A percentile compares a stretch with the other conserved stretches of the same genome.
These are phyloP conservation scores for Cecropterus lyciades DNA, from an alignment of 1,140 invertebrate species.

Conservation along the genomic window DNA sequence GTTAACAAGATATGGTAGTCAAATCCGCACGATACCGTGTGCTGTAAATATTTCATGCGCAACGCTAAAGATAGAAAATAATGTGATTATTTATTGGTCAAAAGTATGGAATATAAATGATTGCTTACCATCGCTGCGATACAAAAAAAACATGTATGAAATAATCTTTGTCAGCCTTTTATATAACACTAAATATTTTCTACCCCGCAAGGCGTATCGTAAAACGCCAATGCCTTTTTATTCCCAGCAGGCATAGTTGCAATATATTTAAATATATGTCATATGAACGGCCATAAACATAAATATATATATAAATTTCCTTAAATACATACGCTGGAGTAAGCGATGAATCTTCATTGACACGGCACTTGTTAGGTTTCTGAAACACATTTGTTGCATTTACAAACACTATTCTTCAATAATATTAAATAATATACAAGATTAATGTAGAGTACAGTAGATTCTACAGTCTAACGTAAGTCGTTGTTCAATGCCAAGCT, in stretches of 20 bases:
- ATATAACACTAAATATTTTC: constrained; percentile 15
- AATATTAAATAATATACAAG: no score
- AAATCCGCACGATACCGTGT: background rate
- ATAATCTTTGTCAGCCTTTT: constrained; percentile 13
- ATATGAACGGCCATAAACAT: background rate
- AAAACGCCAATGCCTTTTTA: constrained; percentile 6
- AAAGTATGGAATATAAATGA: constrained; percentile 23
- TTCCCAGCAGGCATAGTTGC: constrained; percentile 13
- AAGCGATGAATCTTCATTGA: no score
- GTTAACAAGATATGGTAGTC: no score
- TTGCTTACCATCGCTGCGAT: constrained; percentile 11
- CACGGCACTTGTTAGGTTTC: no score
- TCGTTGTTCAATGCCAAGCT: no score
- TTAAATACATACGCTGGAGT: no score
- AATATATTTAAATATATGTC: constrained; percentile 11
- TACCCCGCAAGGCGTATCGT: constrained; percentile 12
- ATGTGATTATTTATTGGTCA: constrained; percentile 14
- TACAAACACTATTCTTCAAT: no score
- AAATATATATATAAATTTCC: background rate
- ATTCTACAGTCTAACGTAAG: no score
- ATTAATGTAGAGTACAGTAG: no score
- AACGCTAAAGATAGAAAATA: constrained; percentile 1
- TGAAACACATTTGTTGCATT: no score
- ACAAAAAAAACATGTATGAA: constrained; percentile 11
- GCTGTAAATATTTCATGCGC: constrained; percentile 7